Percentiles rank a stretch among this genome's conserved stretches.
Conservation (phyloP, 2,113 vertebrate genomes). For the Sinocyclocheilus anshuiensis region DNA sequence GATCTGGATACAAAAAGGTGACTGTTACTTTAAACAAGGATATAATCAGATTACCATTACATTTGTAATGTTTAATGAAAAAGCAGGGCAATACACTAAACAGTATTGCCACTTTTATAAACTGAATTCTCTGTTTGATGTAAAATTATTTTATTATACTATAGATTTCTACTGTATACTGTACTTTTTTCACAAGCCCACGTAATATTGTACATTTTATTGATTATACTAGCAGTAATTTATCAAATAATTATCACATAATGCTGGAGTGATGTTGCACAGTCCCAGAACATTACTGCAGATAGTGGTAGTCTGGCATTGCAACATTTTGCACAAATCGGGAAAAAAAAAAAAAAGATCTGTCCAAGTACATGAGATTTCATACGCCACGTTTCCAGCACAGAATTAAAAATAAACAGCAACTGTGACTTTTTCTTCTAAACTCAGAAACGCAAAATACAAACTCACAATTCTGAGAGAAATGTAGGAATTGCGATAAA, state of each 20-base stretch:
- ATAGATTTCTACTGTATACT: background rate
- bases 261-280: background rate
- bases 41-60: background rate
- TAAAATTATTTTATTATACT: background rate
- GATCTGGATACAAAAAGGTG: background rate
- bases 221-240: background rate
- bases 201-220: background rate
- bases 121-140: background rate
- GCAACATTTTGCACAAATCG: too few species aligned
- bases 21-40: background rate
- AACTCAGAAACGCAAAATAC: too few species aligned
- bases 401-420: too few species aligned
- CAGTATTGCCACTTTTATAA: background rate
- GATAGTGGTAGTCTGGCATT: background rate
- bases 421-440: too few species aligned
- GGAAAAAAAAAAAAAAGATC: too few species aligned
- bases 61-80: background rate
- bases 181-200: background rate
- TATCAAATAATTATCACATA: background rate
- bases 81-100: background rate
- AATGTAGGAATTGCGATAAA: too few species aligned
- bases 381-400: too few species aligned
- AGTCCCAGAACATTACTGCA: background rate
- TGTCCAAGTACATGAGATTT: too few species aligned
- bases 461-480: too few species aligned